These are phyloP conservation scores for Mesitornis unicolor DNA, from an alignment of 2,113 vertebrate species.

Conservation along the genomic window DNA sequence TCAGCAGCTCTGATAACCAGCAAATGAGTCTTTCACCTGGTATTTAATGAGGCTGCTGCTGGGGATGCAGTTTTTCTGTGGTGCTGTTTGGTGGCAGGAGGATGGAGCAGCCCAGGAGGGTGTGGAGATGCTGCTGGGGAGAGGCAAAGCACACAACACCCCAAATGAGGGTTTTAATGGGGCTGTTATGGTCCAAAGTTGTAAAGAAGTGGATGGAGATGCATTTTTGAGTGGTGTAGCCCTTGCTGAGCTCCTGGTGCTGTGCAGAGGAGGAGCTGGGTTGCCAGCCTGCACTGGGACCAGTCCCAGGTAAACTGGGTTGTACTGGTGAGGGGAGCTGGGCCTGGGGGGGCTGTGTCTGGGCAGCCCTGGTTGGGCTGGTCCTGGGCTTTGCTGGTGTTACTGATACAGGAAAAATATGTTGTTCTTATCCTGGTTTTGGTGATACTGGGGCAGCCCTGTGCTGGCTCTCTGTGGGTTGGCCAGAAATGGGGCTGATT, in stretches of 20 bases:
- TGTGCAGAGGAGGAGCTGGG: accelerated
- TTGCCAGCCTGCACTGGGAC: accelerated
- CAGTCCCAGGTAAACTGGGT: accelerated
- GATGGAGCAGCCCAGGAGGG: neutral
- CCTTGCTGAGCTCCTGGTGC: neutral
- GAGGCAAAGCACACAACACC: neutral
- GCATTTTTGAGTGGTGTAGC: neutral
- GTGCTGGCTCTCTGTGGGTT: neutral
- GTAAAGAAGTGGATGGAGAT: neutral
- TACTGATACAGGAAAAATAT: too few relatives aligned
- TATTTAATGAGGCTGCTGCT: neutral
- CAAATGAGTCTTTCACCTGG: neutral
- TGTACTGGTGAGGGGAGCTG: neutral
- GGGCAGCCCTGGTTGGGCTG: neutral
- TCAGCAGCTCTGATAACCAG: neutral
- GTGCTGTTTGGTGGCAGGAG: neutral
- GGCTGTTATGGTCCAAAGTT: neutral
- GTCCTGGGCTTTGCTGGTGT: too few relatives aligned
- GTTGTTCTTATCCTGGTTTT: too few relatives aligned
- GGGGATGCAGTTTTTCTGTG: neutral
- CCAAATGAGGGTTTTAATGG: neutral
- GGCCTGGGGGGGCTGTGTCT: neutral
- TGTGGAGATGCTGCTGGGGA: neutral
- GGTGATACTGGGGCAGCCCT: neutral
- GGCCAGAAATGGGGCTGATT: neutral